phyloP scores from a whole-genome alignment of 2,113 vertebrate species.

The Eudorcas thomsonii region DNA sequence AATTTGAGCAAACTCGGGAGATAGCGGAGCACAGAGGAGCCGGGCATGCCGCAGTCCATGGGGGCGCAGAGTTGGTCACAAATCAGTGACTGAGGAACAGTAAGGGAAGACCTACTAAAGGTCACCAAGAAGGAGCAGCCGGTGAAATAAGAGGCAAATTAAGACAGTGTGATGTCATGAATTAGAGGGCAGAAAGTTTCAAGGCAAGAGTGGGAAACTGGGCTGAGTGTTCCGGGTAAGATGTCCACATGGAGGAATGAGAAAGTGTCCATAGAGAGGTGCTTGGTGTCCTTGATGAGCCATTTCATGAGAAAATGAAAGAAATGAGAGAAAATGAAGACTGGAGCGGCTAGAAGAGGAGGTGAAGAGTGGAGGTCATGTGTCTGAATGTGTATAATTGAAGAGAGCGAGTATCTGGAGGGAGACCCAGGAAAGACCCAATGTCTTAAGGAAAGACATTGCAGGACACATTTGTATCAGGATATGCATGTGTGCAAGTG shows the following conservation, averaged over 20 bases:
- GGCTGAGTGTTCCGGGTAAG: background rate
- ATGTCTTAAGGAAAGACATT: background rate
- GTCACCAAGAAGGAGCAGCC: background rate
- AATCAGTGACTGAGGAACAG: background rate
- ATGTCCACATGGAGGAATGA: background rate
- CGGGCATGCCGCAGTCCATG: background rate
- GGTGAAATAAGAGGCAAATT: background rate
- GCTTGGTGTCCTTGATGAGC: background rate
- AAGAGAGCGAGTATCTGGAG: background rate
- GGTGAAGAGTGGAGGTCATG: background rate
- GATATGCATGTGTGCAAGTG: background rate
- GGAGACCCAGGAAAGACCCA: no score
- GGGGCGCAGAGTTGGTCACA: background rate
- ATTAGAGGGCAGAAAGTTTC: background rate
- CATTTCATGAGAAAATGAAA: background rate
- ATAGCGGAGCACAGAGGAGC: background rate
- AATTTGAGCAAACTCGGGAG: background rate
- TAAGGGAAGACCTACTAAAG: background rate
- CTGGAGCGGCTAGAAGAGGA: background rate
- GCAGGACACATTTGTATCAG: background rate
- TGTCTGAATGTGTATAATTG: accelerated
- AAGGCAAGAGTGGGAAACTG: background rate
- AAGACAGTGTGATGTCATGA: background rate
- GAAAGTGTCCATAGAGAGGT: background rate
- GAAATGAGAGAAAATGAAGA: background rate